phyloP scores from a whole-genome alignment of 2,113 vertebrate genomes.

The Rhinichthys klamathensis region DNA sequence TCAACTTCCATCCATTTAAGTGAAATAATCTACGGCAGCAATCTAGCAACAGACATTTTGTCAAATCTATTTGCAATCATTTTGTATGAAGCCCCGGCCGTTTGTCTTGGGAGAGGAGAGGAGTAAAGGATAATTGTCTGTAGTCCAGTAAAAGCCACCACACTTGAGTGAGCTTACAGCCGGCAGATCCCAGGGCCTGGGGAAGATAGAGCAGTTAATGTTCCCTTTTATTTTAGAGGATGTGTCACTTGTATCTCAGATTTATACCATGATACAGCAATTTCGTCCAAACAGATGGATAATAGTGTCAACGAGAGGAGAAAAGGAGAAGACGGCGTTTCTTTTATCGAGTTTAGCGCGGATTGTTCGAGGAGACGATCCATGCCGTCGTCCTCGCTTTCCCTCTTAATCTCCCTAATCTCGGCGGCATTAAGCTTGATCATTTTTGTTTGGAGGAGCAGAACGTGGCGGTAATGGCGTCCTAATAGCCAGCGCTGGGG shows the following conservation, averaged over 20 bases:
- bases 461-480: slow-evolving; percentile 99
- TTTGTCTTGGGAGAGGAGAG: slow-evolving; percentile 99
- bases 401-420: slow-evolving; percentile 99
- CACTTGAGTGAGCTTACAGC: slow-evolving; percentile 99
- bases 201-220: slow-evolving; percentile 99
- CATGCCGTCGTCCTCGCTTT: slow-evolving; percentile 87
- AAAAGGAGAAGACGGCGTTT: slow-evolving; percentile 89
- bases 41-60: slow-evolving; percentile 99
- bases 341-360: slow-evolving; percentile 97
- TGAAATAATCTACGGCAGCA: slow-evolving; percentile 99
- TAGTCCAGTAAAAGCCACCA: slow-evolving; percentile 99
- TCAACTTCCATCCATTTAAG: slow-evolving; percentile 88
- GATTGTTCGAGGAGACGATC: slow-evolving; percentile 94
- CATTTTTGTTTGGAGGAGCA: slow-evolving; percentile 99
- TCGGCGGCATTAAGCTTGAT: slow-evolving; percentile 99
- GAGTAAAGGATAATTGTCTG: slow-evolving; percentile 99
- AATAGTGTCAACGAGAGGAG: slow-evolving; percentile 95
- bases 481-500: slow-evolving; percentile 99
- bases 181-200: slow-evolving; percentile 98
- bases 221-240: slow-evolving; percentile 99
- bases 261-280: slow-evolving; percentile 99
- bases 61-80: slow-evolving; percentile 99
- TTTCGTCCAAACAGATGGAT: slow-evolving; percentile 99
- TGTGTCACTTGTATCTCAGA: slow-evolving; percentile 99
- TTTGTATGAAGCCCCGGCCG: slow-evolving; percentile 98